These are phyloP conservation scores for Daktulosphaira vitifoliae DNA, from an alignment of 1,140 invertebrate species.

Conservation along the genomic window DNA sequence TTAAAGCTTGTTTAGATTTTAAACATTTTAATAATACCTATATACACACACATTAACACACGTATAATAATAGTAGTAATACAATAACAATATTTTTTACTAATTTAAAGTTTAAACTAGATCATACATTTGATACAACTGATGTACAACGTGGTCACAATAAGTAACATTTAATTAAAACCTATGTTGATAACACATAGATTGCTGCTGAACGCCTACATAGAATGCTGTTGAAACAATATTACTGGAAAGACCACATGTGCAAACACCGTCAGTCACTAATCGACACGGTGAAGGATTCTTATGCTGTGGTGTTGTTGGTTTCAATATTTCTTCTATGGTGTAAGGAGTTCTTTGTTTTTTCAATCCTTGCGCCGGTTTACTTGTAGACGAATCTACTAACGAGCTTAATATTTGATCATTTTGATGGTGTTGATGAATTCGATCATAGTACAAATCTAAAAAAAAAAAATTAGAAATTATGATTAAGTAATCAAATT, in stretches of 20 bases:
- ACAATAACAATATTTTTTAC: too few species aligned
- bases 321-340: slow-evolving; percentile 75
- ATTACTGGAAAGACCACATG: slow-evolving; percentile 34
- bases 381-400: not conserved
- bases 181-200: slow-evolving; percentile 1
- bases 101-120: too few species aligned
- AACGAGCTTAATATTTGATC: not conserved
- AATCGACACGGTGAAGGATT: slow-evolving; percentile 38
- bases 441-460: slow-evolving; percentile 25
- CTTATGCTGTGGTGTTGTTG: slow-evolving; percentile 39
- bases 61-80: too few species aligned
- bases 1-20: too few species aligned
- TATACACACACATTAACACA: too few species aligned
- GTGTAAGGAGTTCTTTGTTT: slow-evolving; percentile 63
- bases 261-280: slow-evolving; percentile 38
- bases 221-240: slow-evolving; percentile 12
- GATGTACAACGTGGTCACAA: not conserved
- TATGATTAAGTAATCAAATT: not conserved
- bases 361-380: not conserved
- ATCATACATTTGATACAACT: too few species aligned
- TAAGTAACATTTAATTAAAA: too few species aligned
- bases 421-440: slow-evolving; percentile 4
- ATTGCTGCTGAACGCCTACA: slow-evolving; percentile 1
- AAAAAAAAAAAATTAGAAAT: not conserved
- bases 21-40: too few species aligned